Base-by-base conservation (phyloP, 2,113 vertebrate species). In the Alces alces region DNA sequence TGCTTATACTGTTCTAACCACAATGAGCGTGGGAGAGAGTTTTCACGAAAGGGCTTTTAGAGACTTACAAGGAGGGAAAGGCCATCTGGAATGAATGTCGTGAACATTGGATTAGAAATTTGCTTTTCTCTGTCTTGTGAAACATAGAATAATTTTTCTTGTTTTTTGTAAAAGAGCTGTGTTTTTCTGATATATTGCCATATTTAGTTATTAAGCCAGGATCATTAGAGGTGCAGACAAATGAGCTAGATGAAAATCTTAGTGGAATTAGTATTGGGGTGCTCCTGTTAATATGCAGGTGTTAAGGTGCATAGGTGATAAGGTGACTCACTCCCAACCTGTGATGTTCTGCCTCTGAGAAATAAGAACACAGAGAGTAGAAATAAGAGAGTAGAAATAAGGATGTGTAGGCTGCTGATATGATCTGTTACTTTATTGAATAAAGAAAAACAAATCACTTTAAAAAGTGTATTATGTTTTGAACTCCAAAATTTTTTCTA, bases 151-250 rank as follows among this genome's bases (percentile, higher is more conserved):
- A 89, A 52, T 93, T 70, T 4, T 79, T 55, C 78, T 21, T 61
- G 55, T 70, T 79, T 93, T 91, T 60, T 28, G 6, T 45, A 66
- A 87, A 86, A 39, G 6, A 95, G 92, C 52, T 86, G 47, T 79
- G 50, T 89, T 89, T 96, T 97, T 93, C 70, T 87, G n/a, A 76
- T 73, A 64, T 58, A 58, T 76, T 61, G 14, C 39, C 25, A 7
- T 61, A 13, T 73, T 93, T 95, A 57, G n/a, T 58, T 95, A 80
- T 61, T 95, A 61, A 97, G 79, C 45, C 47, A 76, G 52, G 86
- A 93, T 97, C 43, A 97, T 97, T 98, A 98, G 84, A 97, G 84
- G 96, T 97, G 89, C 45, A 95, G 96, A 97, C 95, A 98, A 93
- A 82, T 87, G 83, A 82, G 10, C 28, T 39, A 97, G 97, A 97